Base-by-base conservation (phyloP, 2,113 vertebrate species). In the Tauraco erythrolophus region DNA sequence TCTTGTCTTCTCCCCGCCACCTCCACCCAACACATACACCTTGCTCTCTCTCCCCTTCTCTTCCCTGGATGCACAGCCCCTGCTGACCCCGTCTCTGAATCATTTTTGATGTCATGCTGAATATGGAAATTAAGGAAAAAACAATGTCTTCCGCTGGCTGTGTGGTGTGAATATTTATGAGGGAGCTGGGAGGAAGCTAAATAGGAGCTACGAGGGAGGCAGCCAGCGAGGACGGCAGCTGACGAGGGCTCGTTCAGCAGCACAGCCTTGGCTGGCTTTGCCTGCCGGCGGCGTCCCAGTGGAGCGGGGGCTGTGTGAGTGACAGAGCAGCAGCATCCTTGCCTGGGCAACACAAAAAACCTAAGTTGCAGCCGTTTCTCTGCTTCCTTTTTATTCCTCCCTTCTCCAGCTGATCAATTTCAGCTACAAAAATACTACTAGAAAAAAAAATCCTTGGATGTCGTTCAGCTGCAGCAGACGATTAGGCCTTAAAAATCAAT, bases 61-160 rank as follows among this genome's bases (percentile, higher is more conserved):
- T 53, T 85, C 92, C 54, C 93, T 96, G 75, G 70, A 64, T 65
- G 66, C 35, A 30, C 96, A 97, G 75, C 80, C 80, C 77, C 74
- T 85, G 80, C 81, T 72, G 72, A 88, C 82, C 60, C 61, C 66
- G 3, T 35, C 75, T 94, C 91, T n/a, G 87, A 96, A 89, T 93
- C 87, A 84, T 77, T 97, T 96, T 94, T 94, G 95, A 97, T 97
- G 88, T 95, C 97, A 60, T 78, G 77, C 94, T 93, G 94, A 92
- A 96, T 98, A 97, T 97, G 91, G 97, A 98, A 98, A 97, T 96
- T 81, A 97, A 91, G 84, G 82, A 25, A 87, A 94, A 78, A 95
- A 96, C 97, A 94, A 88, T 96, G 96, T 84, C 91, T 96, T 97
- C 94, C 69, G 70, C 96, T 88, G 96, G 86, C 86, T 94, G 88